A percentile compares a stretch with the other conserved stretches of the same genome.
These are phyloP conservation scores for Charadrius vociferus DNA, from an alignment of 2,113 vertebrate genomes.

Conservation along the genomic window DNA sequence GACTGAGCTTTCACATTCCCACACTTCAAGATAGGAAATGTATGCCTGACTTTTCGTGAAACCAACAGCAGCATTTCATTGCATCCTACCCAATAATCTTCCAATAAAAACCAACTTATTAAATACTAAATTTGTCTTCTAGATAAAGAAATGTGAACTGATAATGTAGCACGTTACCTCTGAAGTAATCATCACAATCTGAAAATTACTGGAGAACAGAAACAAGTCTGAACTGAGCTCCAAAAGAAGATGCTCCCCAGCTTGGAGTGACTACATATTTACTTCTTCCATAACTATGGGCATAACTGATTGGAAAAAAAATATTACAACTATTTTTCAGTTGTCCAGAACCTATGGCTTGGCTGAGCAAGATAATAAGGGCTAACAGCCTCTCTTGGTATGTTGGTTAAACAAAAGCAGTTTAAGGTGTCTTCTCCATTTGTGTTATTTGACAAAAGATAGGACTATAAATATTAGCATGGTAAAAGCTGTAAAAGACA, in stretches of 20 bases:
- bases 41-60: neutral
- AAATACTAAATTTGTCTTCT: neutral
- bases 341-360: neutral
- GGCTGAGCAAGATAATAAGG: rapidly evolving
- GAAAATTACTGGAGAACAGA: neutral
- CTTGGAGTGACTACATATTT: neutral
- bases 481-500: neutral
- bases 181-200: neutral
- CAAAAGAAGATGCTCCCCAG: neutral
- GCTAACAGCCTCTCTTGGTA: neutral
- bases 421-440: neutral
- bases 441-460: neutral
- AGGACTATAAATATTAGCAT: neutral
- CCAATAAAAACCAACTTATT: rapidly evolving
- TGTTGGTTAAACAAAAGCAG: neutral
- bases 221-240: neutral
- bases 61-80: neutral
- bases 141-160: neutral
- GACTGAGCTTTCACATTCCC: neutral
- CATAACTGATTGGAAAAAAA: neutral
- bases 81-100: neutral
- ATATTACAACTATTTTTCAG: neutral
- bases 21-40: neutral
- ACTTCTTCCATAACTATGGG: neutral
- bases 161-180: neutral